Evolutionary conservation across 2,797 vertebrate genomes (phyloP).

Genomic region (Ptychobarbus kaznakovi): DNA sequence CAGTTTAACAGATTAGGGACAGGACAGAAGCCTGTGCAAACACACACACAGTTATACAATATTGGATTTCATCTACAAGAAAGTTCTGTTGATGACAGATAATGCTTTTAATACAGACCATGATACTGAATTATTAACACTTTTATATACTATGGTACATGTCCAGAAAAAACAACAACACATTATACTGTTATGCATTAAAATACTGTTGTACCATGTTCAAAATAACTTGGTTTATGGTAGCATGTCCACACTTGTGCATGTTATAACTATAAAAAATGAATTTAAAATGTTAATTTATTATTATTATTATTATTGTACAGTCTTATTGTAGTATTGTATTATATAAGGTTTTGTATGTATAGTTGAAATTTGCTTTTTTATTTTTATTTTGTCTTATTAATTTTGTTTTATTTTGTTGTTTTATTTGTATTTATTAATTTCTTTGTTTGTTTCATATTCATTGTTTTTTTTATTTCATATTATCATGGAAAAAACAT

Average conservation of each 20-base stretch:
- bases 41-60: slow-evolving; percentile 31
- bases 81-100: not conserved
- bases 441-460: not conserved
- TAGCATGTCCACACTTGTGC: not conserved
- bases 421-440: not conserved
- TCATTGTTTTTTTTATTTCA: not conserved
- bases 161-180: not conserved
- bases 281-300: not conserved
- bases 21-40: slow-evolving; percentile 40
- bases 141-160: not conserved
- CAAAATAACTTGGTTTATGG: not conserved
- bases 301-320: too few species aligned
- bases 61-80: not conserved
- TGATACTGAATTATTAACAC: not conserved
- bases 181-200: not conserved
- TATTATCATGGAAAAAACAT: not conserved
- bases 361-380: not conserved
- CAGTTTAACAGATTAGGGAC: slow-evolving; percentile 59
- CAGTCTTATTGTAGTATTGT: not conserved
- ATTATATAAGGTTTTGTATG: not conserved
- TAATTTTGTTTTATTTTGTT: not conserved
- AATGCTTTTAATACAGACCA: not conserved
- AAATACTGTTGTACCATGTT: not conserved
- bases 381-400: not conserved
- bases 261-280: not conserved